Evolutionary conservation across 1,140 invertebrate genomes (phyloP).

Genomic region (Drosophila neocordata): DNA sequence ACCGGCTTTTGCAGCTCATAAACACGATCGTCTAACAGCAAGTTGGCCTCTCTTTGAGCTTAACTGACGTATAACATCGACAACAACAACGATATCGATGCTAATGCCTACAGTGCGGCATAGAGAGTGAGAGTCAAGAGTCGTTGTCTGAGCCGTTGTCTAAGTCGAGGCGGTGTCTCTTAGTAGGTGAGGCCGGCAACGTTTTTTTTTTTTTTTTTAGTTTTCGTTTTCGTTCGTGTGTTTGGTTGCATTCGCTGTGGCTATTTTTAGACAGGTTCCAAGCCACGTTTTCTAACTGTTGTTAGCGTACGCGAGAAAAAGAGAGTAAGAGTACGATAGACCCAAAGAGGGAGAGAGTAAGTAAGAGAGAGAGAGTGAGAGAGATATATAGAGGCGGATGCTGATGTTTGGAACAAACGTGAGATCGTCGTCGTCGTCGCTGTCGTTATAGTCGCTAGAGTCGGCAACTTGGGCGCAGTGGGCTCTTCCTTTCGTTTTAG

Average conservation of each 20-base stretch:
- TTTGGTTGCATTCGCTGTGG: constrained; percentile 70
- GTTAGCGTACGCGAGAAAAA: constrained; percentile 60
- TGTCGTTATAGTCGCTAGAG: constrained; percentile 22
- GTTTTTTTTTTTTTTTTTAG: constrained; percentile 51
- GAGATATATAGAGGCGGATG: constrained; percentile 15
- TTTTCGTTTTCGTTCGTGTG: constrained; percentile 63
- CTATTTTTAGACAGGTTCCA: constrained; percentile 82
- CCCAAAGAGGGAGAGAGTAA: too few species aligned
- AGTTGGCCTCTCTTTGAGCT: constrained; percentile 24
- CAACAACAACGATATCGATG: background rate
- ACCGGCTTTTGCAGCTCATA: constrained; percentile 51
- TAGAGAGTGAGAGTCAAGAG: constrained; percentile 53
- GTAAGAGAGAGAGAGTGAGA: background rate
- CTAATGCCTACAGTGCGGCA: constrained; percentile 1
- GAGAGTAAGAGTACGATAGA: background rate
- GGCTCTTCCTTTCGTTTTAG: constrained; percentile 79
- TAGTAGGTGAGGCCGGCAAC: constrained; percentile 61
- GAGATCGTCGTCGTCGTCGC: constrained; percentile 50
- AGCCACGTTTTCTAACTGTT: constrained; percentile 82
- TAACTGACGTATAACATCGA: constrained; percentile 10
- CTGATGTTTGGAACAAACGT: constrained; percentile 57
- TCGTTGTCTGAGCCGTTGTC: constrained; percentile 12
- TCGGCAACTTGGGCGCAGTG: constrained; percentile 67
- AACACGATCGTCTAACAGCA: constrained; percentile 38
- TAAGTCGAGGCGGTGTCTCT: constrained; percentile 28